Conservation (phyloP, 2,113 vertebrate species). For the Pyxicephalus adspersus region DNA sequence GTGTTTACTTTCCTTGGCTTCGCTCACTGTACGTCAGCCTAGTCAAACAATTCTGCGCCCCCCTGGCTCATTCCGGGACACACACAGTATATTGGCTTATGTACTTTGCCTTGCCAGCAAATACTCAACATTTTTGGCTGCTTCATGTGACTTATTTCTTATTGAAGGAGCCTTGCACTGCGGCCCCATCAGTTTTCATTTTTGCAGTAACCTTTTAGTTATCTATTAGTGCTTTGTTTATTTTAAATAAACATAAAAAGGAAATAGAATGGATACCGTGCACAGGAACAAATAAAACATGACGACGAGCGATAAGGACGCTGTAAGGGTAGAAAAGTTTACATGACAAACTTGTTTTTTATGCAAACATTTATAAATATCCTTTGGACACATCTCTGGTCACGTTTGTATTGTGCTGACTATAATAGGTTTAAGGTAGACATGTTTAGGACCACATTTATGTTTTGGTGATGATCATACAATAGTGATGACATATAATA, state of each 20-base stretch:
- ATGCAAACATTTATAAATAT: too few relatives aligned
- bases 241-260: background rate
- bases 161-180: background rate
- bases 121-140: constrained; percentile 36
- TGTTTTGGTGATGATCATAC: too few relatives aligned
- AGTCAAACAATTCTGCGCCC: constrained; percentile 35
- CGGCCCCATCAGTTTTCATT: background rate
- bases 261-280: background rate
- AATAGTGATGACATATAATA: too few relatives aligned
- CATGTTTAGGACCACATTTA: too few relatives aligned
- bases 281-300: too few relatives aligned
- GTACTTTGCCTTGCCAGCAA: constrained; percentile 14
- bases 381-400: too few relatives aligned
- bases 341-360: too few relatives aligned
- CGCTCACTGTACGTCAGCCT: constrained; percentile 6
- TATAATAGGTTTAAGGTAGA: too few relatives aligned
- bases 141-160: constrained; percentile 1
- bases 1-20: constrained; percentile 32
- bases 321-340: too few relatives aligned
- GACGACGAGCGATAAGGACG: too few relatives aligned
- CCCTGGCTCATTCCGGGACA: constrained; percentile 26
- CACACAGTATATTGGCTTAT: constrained; percentile 26
- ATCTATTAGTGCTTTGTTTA: background rate
- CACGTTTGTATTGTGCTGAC: too few relatives aligned
- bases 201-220: background rate